Percentiles rank a stretch among this genome's conserved stretches.
phyloP scores from a whole-genome alignment of 2,888 invertebrate species.

The Rhingia rostrata region DNA sequence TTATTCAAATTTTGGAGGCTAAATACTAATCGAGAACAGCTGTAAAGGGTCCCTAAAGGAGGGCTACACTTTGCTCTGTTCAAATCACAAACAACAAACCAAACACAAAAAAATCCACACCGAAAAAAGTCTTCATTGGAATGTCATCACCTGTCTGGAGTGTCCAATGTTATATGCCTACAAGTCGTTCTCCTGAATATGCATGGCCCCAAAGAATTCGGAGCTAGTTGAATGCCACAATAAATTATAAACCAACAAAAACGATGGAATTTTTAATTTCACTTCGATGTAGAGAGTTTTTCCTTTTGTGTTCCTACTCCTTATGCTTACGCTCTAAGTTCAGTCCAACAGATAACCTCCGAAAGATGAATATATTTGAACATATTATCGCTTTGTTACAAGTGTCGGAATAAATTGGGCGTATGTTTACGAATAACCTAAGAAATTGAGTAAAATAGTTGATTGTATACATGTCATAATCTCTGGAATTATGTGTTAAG shows the following conservation, averaged over 20 bases:
- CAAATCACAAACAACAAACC: background rate
- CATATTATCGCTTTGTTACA: conserved; percentile 59
- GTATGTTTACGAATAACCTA: conserved; percentile 59
- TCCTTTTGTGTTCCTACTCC: conserved; percentile 52
- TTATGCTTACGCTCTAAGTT: conserved; percentile 66
- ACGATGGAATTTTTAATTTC: conserved; percentile 65
- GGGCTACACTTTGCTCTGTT: conserved; percentile 36
- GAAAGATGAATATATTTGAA: conserved; percentile 62
- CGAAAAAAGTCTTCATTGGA: conserved; percentile 9
- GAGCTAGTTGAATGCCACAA: conserved; percentile 51
- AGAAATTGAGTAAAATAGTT: conserved; percentile 54
- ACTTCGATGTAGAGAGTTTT: conserved; percentile 56
- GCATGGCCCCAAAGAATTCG: conserved; percentile 36
- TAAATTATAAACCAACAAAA: conserved; percentile 50
- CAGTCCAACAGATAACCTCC: conserved; percentile 30
- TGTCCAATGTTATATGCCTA: conserved; percentile 28
- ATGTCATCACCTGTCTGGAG: conserved; percentile 57
- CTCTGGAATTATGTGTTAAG: conserved; percentile 66
- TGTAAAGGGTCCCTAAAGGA: conserved; percentile 62
- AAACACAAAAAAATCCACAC: background rate
- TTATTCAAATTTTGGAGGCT: conserved; percentile 33
- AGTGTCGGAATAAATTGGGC: conserved; percentile 69
- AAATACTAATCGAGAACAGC: conserved; percentile 35
- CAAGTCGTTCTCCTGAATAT: conserved; percentile 47
- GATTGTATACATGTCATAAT: conserved; percentile 68